phyloP scores from a whole-genome alignment of 1,140 invertebrate species.

The Drosophila grimshawi region DNA sequence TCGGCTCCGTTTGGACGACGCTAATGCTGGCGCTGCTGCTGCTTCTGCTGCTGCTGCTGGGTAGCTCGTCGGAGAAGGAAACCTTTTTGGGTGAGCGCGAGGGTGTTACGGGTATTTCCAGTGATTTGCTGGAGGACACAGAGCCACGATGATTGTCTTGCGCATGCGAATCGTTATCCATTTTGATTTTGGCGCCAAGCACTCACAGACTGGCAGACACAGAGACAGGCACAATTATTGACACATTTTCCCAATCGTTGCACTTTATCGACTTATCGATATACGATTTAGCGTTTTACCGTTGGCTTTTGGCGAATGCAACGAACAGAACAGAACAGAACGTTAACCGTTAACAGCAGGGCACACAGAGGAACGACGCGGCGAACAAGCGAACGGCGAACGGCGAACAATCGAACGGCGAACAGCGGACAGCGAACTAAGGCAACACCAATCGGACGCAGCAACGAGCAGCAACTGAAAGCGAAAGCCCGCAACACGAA shows the following conservation, averaged over 20 bases:
- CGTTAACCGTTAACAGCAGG: neutral
- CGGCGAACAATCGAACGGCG: conserved; percentile 52
- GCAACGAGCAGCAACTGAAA: conserved; percentile 81
- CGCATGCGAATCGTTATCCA: conserved; percentile 58
- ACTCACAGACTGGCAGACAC: conserved; percentile 8
- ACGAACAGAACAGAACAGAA: neutral
- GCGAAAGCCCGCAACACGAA: conserved; percentile 71
- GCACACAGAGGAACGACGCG: conserved; percentile 9
- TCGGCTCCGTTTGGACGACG: conserved; percentile 39
- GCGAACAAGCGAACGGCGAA: conserved; percentile 38
- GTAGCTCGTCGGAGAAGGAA: conserved; percentile 80
- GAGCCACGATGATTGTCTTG: conserved; percentile 76
- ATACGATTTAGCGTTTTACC: conserved; percentile 31
- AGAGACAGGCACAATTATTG: conserved; percentile 14
- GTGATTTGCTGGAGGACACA: conserved; percentile 76
- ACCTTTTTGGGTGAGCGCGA: conserved; percentile 83
- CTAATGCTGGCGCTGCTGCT: conserved; percentile 10
- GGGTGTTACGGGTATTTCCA: conserved; percentile 76
- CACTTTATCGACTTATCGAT: conserved; percentile 26
- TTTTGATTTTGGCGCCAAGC: conserved; percentile 20
- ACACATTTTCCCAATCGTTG: conserved; percentile 5
- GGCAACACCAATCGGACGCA: conserved; percentile 76
- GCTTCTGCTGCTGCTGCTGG: conserved; percentile 27
- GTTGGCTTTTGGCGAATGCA: conserved; percentile 16
- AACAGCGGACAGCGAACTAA: conserved; percentile 44